Percentiles rank a stretch among this genome's conserved stretches.
Conservation (phyloP, 23 tunicate genomes). For the Botrylloides violaceus region DNA sequence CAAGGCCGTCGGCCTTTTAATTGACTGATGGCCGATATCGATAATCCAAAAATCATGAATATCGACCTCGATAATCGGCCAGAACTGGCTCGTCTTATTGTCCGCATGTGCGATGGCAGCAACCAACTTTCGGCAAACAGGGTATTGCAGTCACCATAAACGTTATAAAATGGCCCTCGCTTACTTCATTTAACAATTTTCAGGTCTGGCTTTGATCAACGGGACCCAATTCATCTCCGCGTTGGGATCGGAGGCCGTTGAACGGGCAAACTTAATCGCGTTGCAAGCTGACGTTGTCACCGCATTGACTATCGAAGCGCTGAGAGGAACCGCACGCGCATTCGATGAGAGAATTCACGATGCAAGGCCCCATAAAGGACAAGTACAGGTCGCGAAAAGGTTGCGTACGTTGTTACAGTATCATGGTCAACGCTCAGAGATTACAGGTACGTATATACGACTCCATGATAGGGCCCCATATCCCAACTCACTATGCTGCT, state of each 20-base stretch:
- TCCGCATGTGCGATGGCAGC: too few relatives aligned
- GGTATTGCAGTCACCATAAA: too few relatives aligned
- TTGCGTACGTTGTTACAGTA: slow-evolving; percentile 68
- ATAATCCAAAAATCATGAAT: too few relatives aligned
- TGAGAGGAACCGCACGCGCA: slow-evolving; percentile 78
- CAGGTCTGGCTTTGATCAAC: slow-evolving; percentile 85
- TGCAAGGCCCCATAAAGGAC: slow-evolving; percentile 94
- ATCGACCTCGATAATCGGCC: too few relatives aligned
- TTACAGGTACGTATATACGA: slow-evolving; percentile 70
- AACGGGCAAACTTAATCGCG: slow-evolving; percentile 77
- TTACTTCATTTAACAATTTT: background rate
- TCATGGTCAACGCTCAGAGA: slow-evolving; percentile 65
- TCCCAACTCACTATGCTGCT: too few relatives aligned
- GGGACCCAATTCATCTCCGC: slow-evolving; percentile 84
- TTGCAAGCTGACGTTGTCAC: slow-evolving; percentile 93
- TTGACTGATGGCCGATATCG: too few relatives aligned
- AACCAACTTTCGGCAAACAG: too few relatives aligned
- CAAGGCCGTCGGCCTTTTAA: too few relatives aligned
- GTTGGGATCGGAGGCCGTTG: slow-evolving; percentile 81
- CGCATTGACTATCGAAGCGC: slow-evolving; percentile 86
- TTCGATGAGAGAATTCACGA: slow-evolving; percentile 85
- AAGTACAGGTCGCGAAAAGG: slow-evolving; percentile 71
- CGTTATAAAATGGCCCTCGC: background rate
- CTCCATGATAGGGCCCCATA: too few relatives aligned
- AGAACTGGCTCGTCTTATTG: too few relatives aligned